Conservation (phyloP, 2,797 vertebrate species). For the Pangasius mekongensis region DNA sequence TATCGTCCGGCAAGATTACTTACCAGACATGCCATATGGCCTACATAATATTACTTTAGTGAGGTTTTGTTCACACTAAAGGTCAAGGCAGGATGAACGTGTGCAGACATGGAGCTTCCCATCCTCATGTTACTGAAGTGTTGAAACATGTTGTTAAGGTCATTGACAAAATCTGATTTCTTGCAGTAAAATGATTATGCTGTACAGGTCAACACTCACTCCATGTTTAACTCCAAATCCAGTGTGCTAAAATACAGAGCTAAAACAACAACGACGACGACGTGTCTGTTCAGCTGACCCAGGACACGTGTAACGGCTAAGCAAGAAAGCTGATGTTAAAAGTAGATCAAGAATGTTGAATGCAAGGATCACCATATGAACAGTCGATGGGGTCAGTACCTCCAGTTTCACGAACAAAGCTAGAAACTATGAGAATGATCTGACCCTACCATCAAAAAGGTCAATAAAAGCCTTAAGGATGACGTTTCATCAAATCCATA, state of each 20-base stretch:
- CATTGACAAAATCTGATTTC: not conserved
- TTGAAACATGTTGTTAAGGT: not conserved
- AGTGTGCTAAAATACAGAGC: not conserved
- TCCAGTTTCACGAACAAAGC: not conserved
- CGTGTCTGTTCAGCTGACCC: not conserved
- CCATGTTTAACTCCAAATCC: not conserved
- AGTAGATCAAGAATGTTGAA: not conserved
- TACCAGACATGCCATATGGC: not conserved
- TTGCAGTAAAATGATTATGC: not conserved
- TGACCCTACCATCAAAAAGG: not conserved
- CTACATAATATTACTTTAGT: not conserved
- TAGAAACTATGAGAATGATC: not conserved
- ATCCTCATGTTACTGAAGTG: not conserved
- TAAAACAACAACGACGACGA: not conserved
- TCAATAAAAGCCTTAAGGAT: not conserved
- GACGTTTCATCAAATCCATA: not conserved
- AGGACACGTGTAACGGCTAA: not conserved
- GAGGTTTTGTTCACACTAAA: not conserved
- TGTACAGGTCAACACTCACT: not conserved
- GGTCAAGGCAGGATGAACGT: not conserved
- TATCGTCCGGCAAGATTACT: not conserved
- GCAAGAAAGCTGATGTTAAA: not conserved
- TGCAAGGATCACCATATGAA: not conserved
- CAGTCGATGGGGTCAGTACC: not conserved
- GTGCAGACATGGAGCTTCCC: not conserved